These are phyloP conservation scores for Escarpia spicata DNA, from an alignment of 2,888 invertebrate species.

Conservation along the genomic window DNA sequence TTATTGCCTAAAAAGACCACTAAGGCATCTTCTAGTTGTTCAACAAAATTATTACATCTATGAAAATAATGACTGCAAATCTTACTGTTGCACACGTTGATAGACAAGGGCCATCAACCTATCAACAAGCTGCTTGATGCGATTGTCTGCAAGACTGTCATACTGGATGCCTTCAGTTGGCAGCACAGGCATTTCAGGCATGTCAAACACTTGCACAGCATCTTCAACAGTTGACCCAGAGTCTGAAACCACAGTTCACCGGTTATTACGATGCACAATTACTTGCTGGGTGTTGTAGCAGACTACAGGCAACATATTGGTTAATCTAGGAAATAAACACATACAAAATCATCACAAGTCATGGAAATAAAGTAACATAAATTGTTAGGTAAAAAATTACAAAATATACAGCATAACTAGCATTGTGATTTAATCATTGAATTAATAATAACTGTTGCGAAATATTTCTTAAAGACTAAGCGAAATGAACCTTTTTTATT, in stretches of 20 bases:
- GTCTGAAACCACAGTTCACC: neutral
- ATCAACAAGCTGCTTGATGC: conserved; percentile 58
- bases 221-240: neutral
- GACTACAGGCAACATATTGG: neutral
- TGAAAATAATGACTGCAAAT: conserved; percentile 24
- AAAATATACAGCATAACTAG: neutral
- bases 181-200: conserved; percentile 54
- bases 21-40: neutral
- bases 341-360: neutral
- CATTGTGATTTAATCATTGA: neutral
- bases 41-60: neutral
- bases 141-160: conserved; percentile 51
- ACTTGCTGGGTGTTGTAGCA: neutral
- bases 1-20: neutral
- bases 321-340: neutral
- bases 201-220: conserved; percentile 48
- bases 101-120: conserved; percentile 56
- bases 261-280: neutral
- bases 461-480: too few relatives aligned
- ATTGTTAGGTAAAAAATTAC: neutral
- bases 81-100: conserved; percentile 56
- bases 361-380: neutral
- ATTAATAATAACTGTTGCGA: too few relatives aligned
- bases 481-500: too few relatives aligned
- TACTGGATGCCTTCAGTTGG: conserved; percentile 61